A percentile compares a stretch with the other conserved stretches of the same genome.
These are phyloP conservation scores for Rapana venosa DNA, from an alignment of 2,888 invertebrate genomes.

Conservation along the genomic window DNA sequence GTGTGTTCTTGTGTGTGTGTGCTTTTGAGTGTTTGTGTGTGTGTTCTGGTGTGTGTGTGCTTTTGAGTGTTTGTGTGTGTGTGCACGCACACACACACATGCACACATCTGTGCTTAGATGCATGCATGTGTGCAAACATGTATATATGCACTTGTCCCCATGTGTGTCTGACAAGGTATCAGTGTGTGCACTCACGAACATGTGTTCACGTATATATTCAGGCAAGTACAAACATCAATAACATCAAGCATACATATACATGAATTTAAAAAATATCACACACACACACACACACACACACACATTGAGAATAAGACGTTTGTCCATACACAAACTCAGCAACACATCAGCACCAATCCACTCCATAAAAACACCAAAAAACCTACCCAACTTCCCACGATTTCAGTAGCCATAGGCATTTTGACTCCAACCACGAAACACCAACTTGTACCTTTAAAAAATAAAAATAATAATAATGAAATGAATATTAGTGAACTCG, in stretches of 20 bases:
- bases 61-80: constrained; percentile 10
- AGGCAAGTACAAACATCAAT: no score
- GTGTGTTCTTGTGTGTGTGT: no score
- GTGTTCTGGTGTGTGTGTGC: constrained; percentile 19
- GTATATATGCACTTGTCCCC: background rate
- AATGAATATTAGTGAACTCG: no score
- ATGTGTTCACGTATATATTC: no score
- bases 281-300: background rate
- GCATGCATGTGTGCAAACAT: background rate
- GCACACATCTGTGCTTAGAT: background rate
- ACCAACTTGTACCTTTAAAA: background rate
- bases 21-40: background rate
- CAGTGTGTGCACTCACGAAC: background rate
- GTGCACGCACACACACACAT: background rate
- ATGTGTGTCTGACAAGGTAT: background rate
- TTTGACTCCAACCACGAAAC: background rate
- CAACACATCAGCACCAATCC: background rate
- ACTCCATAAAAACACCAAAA: background rate
- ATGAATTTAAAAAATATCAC: background rate
- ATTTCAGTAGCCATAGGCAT: constrained; percentile 29
- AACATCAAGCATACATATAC: background rate
- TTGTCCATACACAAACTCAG: background rate
- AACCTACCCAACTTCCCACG: constrained; percentile 33
- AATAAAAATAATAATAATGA: background rate
- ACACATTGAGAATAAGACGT: background rate